A percentile compares a stretch with the other conserved stretches of the same genome.
Conservation (phyloP, 1,140 invertebrate genomes). For the Polypedilum pembai region DNA sequence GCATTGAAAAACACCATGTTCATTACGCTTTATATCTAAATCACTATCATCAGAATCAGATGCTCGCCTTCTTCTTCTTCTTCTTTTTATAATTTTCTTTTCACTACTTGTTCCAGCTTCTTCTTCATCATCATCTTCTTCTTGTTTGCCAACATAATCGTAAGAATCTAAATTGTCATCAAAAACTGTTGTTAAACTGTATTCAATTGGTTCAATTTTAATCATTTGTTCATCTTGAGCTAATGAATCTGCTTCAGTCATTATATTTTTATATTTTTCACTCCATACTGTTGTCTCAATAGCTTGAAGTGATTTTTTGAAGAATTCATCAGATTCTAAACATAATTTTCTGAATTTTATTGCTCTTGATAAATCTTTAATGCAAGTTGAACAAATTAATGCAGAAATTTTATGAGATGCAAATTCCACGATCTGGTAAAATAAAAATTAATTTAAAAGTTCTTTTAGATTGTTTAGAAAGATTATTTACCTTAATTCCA, state of each 20-base stretch:
- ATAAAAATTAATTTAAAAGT: background rate
- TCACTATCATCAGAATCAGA: background rate
- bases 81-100: background rate
- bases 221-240: background rate
- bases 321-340: background rate
- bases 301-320: background rate
- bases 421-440: background rate
- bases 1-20: background rate
- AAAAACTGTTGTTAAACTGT: background rate
- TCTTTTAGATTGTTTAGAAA: background rate
- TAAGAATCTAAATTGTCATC: background rate
- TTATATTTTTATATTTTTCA: background rate
- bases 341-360: background rate
- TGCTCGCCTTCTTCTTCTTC: background rate
- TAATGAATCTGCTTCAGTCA: background rate
- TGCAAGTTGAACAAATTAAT: background rate
- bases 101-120: background rate
- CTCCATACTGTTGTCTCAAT: background rate
- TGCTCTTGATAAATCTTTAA: background rate
- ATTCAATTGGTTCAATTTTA: background rate
- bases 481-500: background rate
- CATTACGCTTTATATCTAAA: background rate
- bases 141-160: background rate
- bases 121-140: background rate
- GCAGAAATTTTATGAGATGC: background rate